Evolutionary conservation across 2,113 vertebrate genomes (phyloP), one percentile per base, ranked within the genome.

Genomic region (Stercorarius parasiticus): DNA sequence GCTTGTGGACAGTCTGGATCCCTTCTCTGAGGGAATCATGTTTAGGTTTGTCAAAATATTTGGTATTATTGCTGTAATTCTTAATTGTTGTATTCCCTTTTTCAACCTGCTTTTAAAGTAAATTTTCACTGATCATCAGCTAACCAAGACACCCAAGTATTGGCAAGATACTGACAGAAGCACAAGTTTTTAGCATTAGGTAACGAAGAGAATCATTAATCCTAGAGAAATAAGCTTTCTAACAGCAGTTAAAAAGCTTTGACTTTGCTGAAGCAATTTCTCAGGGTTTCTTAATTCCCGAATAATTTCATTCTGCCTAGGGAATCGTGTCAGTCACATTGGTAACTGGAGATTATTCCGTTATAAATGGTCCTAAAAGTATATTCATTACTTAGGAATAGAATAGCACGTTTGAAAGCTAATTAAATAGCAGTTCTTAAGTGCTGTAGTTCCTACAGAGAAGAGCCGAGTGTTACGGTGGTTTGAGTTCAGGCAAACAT

Each of bases 1-100:
- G 91, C 99, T 99, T 1, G 99, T 99, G 84, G 99, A 99, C 98
- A 99, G 99, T 61, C 95, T 99, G 95, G 99, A 99, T 94, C 99
- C 99, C 20, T 99, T 99, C 98, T 99, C 99, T 5, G 99, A 99
- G 97, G 99, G 99, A 96, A 99, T 99, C 97, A 98, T 98, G 97
- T 99, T 99, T 97, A 99, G 99, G 99, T 99, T 95, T 64, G 96
- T 89, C 40, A 65, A 69, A 72, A 77, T 40, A 53, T 4, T 82
- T 80, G 10, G 25, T 15, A 4, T 56, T 71, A 21, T 19, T 64
- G 45, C 52, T 77, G 6, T 22, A 1, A 40, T 79, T 86, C 82
- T 82, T 20, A 40, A 65, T 86, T 11, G 29, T 38, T 22, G 6
- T 3, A 4, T 40, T 73, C 9, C 10, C 79, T 42, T 89, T 59